phyloP scores from a whole-genome alignment of 1,140 invertebrate species.

The Heliconius nattereri region DNA sequence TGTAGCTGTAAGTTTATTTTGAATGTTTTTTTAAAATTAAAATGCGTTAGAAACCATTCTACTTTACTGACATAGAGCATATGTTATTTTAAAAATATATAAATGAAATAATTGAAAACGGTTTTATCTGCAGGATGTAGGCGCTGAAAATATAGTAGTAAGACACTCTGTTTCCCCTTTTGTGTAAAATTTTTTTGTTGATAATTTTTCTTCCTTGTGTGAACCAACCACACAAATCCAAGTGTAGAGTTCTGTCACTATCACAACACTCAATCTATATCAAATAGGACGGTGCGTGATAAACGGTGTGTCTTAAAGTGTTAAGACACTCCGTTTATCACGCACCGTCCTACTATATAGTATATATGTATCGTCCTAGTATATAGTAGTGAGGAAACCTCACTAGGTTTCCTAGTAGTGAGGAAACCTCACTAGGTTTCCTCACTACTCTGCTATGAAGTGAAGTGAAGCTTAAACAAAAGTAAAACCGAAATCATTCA shows the following conservation, averaged over 20 bases:
- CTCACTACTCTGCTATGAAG: not conserved
- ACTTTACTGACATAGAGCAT: no score
- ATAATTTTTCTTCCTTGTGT: not conserved
- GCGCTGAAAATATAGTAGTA: not conserved
- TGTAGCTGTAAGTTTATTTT: not conserved
- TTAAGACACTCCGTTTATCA: no score
- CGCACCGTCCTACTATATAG: no score
- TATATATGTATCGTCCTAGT: no score
- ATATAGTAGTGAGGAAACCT: no score
- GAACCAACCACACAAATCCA: not conserved
- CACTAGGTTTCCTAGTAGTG: no score
- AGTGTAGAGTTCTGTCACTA: not conserved
- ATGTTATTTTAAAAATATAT: no score
- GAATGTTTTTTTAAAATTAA: no score
- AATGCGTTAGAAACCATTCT: no score
- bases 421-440: no score
- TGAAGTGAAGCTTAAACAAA: not conserved
- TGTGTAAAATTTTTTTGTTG: not conserved
- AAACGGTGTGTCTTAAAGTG: not conserved
- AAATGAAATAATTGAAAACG: no score
- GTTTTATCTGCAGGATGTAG: not conserved
- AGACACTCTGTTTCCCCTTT: not conserved
- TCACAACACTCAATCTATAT: not conserved
- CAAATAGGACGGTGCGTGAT: not conserved
- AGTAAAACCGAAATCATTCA: not conserved